Evolutionary conservation across 1,140 invertebrate species (phyloP).

Genomic region (Rhyacophila brunnea): DNA sequence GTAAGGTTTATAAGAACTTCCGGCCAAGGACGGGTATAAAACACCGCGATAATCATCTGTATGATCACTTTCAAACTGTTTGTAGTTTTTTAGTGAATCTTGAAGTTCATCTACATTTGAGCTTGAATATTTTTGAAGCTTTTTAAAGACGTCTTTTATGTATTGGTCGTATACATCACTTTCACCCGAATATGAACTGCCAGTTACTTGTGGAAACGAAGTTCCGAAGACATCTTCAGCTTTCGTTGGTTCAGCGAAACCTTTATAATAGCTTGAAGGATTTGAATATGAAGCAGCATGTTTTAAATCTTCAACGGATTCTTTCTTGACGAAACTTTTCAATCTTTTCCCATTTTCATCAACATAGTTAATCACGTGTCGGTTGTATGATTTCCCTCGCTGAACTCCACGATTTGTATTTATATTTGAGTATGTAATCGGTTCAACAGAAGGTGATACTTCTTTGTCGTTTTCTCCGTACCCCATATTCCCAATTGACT

Average conservation of each 20-base stretch:
- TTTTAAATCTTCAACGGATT: not conserved
- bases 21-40: not conserved
- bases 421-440: not conserved
- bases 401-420: not conserved
- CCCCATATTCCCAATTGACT: not conserved
- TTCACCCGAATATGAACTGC: too few relatives aligned
- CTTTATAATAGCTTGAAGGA: not conserved
- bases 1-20: not conserved
- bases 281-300: not conserved
- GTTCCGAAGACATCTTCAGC: not conserved
- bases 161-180: not conserved
- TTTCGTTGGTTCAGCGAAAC: not conserved
- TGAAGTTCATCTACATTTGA: not conserved
- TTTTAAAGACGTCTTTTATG: not conserved
- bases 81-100: not conserved
- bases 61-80: not conserved
- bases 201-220: too few relatives aligned
- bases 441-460: not conserved
- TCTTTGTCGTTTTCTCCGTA: not conserved
- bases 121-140: not conserved
- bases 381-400: too few relatives aligned
- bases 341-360: too few relatives aligned
- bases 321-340: not conserved
- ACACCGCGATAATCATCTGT: not conserved
- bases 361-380: too few relatives aligned